Evolutionary conservation across 2,797 vertebrate species (phyloP), one percentile per base, ranked within the genome.

Genomic region (Pogonophryne albipinna): DNA sequence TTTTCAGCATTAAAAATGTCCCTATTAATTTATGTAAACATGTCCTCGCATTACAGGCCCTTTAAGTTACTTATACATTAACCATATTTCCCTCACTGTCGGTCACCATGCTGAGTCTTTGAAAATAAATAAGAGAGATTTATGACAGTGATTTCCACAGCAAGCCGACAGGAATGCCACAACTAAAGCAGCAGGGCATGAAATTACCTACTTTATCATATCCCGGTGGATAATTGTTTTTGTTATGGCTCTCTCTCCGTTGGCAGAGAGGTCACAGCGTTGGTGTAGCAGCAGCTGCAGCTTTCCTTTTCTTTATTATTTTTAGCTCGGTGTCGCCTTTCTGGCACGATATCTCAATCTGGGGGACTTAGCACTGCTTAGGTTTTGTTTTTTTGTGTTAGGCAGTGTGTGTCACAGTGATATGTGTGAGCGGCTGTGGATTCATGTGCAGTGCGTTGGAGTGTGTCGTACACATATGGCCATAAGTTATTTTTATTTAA

Each of bases 151-250:
- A 93, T 93, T 93, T 90, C 78, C 82, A 86, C 81, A 69, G 89
- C 83, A 71, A 79, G 86, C 80, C 88, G 88, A 91, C 88, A 89
- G 85, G 88, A 85, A 89, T 76, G 78, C 81, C 76, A 88, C 90
- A 91, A 90, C 65, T 92, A 87, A 91, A 85, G 92, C 94, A 95
- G 86, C 79, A 89, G 86, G 88, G 81, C 93, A 93, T 95, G 92
- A 95, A 95, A 95, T 95, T 90, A 93, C 88, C 82, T 87, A 85
- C 92, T 93, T 93, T 94, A 95, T 95, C 93, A 92, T 85, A 87
- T 93, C 87, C 87, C 59, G 67, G 53, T 85, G 87, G 87, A 91
- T 93, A 93, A 93, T 92, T 94, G 89, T 93, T 94, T 92, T 93
- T 86, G 77, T 88, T 85, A 60, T 85, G 88, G 84, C n/a, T 80